phyloP scores from a whole-genome alignment of 2,888 invertebrate species.

The Heterodera filipjevi region DNA sequence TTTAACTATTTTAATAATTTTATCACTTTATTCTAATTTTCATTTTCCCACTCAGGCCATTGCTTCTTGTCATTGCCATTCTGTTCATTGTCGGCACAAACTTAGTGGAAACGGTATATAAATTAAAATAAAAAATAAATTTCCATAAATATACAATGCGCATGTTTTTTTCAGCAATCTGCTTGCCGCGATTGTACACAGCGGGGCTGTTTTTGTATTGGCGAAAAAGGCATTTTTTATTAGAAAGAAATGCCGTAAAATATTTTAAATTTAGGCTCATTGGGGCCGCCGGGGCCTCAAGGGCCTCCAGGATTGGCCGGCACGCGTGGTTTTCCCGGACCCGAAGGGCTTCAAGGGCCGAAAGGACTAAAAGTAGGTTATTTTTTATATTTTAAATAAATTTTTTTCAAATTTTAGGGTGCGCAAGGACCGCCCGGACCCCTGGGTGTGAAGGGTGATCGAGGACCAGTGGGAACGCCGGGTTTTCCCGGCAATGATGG shows the following conservation, averaged over 20 bases:
- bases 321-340: slow-evolving; percentile 79
- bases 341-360: slow-evolving; percentile 79
- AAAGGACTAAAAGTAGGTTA: slow-evolving; percentile 72
- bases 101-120: slow-evolving; percentile 25
- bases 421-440: slow-evolving; percentile 82
- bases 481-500: slow-evolving; percentile 82
- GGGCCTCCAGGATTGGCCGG: slow-evolving; percentile 72
- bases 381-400: not conserved
- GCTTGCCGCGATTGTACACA: slow-evolving; percentile 64
- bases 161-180: slow-evolving; percentile 61
- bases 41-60: not conserved
- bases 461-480: slow-evolving; percentile 83
- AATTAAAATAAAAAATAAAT: not conserved
- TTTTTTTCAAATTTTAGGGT: slow-evolving; percentile 69
- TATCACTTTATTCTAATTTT: too few species aligned
- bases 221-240: slow-evolving; percentile 59
- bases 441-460: slow-evolving; percentile 81
- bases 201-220: slow-evolving; percentile 65
- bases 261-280: slow-evolving; percentile 36
- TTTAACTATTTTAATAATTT: not conserved
- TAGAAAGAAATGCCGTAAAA: too few species aligned
- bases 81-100: slow-evolving; percentile 12
- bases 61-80: slow-evolving; percentile 17
- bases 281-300: slow-evolving; percentile 73
- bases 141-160: not conserved